Base-by-base conservation (phyloP, 2,113 vertebrate species). In the Lagopus muta region DNA sequence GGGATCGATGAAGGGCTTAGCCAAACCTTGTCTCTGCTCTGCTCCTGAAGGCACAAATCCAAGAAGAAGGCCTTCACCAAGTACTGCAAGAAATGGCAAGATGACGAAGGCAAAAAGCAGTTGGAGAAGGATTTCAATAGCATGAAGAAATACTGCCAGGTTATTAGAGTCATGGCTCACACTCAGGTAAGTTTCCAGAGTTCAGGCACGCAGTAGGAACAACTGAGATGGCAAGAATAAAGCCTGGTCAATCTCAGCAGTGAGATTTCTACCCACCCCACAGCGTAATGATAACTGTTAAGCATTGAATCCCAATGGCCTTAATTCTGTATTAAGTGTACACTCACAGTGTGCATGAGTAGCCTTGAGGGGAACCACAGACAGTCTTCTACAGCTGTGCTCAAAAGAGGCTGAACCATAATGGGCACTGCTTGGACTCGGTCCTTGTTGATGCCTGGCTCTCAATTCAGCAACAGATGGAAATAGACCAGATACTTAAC, bases 21-120 rank as follows among this genome's bases (percentile, higher is more conserved):
- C 97, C 97, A 47, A 92, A 94, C 88, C 94, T 92, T 96, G 75
- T 96, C 88, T 98, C 89, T 98, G 95, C 97, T 98, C 88, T 96
- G 93, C 96, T 93, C 74, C 96, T 98, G 95, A 98, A 99, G 99
- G 99, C 99, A 99, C 97, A 99, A 99, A 85, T 99, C 99, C 87
- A 99, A 99, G 98, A 99, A 99, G 99, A 99, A 99, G 99, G 99
- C 99, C 61, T 99, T 99, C 97, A 99, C 99, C 73, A 99, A 99
- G 22, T 99, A 99, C 97, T 99, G 99, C 97, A 99, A 99, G 98
- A 99, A 99, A 84, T 99, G 99, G 99, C 99, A 99, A 97, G 99
- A 99, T 82, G 99, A 99, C 0, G 99, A 99, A 1, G 99, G 99
- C 97, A 99, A 99, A 98, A 99, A 99, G 90, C 99, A 99, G 96